phyloP scores from a whole-genome alignment of 2,797 vertebrate species.

The Staurois parvus region DNA sequence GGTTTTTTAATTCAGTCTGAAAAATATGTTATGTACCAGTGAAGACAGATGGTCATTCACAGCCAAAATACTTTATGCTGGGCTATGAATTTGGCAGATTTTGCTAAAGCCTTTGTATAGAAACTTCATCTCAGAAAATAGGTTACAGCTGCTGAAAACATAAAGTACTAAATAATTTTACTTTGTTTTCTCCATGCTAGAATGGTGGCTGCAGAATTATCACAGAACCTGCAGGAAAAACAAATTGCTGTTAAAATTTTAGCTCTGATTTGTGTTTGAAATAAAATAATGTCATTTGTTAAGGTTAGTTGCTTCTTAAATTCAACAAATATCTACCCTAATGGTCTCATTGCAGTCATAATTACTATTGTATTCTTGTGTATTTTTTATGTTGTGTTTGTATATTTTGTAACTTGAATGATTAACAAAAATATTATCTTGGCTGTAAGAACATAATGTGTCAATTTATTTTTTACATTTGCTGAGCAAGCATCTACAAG shows the following conservation, averaged over 20 bases:
- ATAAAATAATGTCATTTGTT: background rate
- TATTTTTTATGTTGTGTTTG: too few relatives aligned
- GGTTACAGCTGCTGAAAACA: conserved; percentile 7
- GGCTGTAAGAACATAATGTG: too few relatives aligned
- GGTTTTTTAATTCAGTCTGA: conserved; percentile 54
- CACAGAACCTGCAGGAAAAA: background rate
- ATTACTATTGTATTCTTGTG: too few relatives aligned
- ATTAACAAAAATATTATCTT: background rate
- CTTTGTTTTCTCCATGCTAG: background rate
- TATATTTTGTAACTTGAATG: background rate
- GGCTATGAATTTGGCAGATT: conserved; percentile 32
- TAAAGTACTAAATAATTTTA: background rate
- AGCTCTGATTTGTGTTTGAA: background rate
- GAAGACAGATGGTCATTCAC: conserved; percentile 52
- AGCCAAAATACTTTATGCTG: conserved; percentile 20
- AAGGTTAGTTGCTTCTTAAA: background rate
- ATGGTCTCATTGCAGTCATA: too few relatives aligned
- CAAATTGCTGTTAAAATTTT: background rate
- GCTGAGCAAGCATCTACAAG: too few relatives aligned
- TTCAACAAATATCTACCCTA: too few relatives aligned
- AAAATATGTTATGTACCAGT: conserved; percentile 56
- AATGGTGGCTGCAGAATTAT: background rate
- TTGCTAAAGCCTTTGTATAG: background rate
- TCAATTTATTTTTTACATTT: background rate
- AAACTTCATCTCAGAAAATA: background rate